These are phyloP conservation scores for Cyphomyrus plagiostoma DNA, from an alignment of 2,113 vertebrate genomes.

Conservation along the genomic window DNA sequence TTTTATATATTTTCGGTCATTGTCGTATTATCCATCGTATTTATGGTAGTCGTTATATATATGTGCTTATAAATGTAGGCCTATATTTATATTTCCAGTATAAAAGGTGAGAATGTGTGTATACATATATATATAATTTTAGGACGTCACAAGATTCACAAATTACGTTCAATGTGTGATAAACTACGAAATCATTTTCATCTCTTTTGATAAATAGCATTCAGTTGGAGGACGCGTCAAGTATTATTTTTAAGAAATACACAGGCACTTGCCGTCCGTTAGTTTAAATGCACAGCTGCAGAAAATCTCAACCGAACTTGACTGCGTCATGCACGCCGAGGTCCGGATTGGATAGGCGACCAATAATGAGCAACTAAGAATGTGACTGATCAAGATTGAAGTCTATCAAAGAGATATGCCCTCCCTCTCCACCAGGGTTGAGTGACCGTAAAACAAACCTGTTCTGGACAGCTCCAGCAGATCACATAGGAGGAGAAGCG, in stretches of 20 bases:
- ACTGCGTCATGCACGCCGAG: slow-evolving; percentile 30
- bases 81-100: neutral
- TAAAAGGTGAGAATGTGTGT: neutral
- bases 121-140: neutral
- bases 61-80: neutral
- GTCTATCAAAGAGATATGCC: slow-evolving; percentile 36
- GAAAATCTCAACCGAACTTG: slow-evolving; percentile 53
- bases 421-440: slow-evolving; percentile 60
- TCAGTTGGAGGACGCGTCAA: neutral
- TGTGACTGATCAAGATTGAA: slow-evolving; percentile 29
- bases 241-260: neutral
- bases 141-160: neutral
- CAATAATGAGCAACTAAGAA: neutral
- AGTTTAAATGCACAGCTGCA: slow-evolving; percentile 42
- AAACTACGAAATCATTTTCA: neutral
- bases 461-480: slow-evolving; percentile 83
- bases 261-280: slow-evolving; percentile 44
- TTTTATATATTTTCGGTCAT: neutral
- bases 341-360: slow-evolving; percentile 29
- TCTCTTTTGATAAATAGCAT: neutral
- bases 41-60: neutral
- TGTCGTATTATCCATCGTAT: neutral
- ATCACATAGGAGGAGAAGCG: slow-evolving; percentile 76
- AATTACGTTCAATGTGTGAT: neutral
- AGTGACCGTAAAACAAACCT: slow-evolving; percentile 66